Evolutionary conservation across 64 coral and sea anemone species (phyloP).

Genomic region (Actinia tenebrosa): DNA sequence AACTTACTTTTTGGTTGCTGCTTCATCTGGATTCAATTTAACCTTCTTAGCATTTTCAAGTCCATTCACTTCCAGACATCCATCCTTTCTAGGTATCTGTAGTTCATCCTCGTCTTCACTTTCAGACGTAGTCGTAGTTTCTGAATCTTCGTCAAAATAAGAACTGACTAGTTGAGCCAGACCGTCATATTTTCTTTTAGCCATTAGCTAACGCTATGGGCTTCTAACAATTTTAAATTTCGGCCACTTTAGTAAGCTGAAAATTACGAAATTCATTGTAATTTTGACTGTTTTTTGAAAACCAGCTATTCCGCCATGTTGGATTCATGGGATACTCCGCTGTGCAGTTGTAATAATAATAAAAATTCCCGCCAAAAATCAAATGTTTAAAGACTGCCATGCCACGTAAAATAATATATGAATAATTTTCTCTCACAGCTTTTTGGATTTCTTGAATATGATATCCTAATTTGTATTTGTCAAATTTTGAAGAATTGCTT

Average conservation of each 20-base stretch:
- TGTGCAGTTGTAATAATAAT: not conserved
- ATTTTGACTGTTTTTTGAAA: not conserved
- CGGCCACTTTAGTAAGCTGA: not conserved
- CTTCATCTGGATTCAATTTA: not conserved
- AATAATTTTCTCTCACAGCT: not conserved
- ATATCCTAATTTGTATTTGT: not conserved
- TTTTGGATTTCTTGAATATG: not conserved
- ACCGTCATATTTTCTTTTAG: conserved; percentile 5
- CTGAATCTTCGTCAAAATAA: not conserved
- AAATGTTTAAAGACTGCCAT: not conserved
- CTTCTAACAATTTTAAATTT: not conserved
- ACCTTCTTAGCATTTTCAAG: not conserved
- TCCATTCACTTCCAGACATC: not conserved
- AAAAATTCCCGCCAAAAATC: conserved; percentile 12
- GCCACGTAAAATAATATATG: not conserved
- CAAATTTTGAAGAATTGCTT: not conserved
- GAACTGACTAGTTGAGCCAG: not conserved
- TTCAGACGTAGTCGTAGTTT: not conserved
- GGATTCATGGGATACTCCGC: conserved; percentile 1
- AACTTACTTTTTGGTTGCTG: not conserved
- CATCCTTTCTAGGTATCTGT: not conserved
- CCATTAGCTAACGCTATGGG: not conserved
- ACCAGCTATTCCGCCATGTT: not conserved
- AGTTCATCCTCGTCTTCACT: not conserved
- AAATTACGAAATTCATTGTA: not conserved